These are phyloP conservation scores for Drosophila sechellia DNA, from an alignment of 1,140 invertebrate species.

Conservation along the genomic window DNA sequence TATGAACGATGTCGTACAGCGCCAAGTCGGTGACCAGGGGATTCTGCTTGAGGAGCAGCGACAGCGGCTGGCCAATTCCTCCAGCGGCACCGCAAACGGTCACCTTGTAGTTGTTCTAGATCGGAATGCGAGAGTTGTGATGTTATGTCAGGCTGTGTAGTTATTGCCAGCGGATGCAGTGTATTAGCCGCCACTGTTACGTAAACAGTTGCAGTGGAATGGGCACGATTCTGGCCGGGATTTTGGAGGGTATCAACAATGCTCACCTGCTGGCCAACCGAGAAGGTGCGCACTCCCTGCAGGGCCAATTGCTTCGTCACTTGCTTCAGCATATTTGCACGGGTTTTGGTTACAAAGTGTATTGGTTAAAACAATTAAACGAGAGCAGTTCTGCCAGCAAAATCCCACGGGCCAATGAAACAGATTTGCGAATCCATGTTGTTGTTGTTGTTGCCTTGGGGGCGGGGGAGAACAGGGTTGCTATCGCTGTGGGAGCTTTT, in stretches of 20 bases:
- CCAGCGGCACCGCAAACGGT: constrained; percentile 98
- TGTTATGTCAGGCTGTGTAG: neutral
- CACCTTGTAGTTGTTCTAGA: constrained; percentile 89
- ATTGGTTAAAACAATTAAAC: constrained; percentile 62
- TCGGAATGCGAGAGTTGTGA: neutral
- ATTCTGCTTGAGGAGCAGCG: constrained; percentile 97
- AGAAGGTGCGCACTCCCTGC: constrained; percentile 80
- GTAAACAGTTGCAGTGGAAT: constrained; percentile 55
- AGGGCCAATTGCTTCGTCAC: constrained; percentile 81
- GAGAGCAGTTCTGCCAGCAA: constrained; percentile 56
- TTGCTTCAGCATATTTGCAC: constrained; percentile 81
- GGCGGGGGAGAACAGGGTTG: constrained; percentile 14
- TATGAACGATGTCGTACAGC: constrained; percentile 98
- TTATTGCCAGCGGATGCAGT: constrained; percentile 22
- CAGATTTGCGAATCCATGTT: constrained; percentile 32
- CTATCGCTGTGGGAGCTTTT: constrained; percentile 21
- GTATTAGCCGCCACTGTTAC: constrained; percentile 42
- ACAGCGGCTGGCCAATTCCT: constrained; percentile 99
- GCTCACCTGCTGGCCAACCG: constrained; percentile 77
- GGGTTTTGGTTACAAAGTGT: constrained; percentile 42
- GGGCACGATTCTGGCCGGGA: neutral
- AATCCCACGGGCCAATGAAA: constrained; percentile 64
- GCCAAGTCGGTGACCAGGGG: constrained; percentile 92
- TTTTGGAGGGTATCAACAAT: neutral
- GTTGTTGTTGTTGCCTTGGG: constrained; percentile 25